Base-by-base conservation (phyloP, 2,113 vertebrate species). In the Balaeniceps rex region DNA sequence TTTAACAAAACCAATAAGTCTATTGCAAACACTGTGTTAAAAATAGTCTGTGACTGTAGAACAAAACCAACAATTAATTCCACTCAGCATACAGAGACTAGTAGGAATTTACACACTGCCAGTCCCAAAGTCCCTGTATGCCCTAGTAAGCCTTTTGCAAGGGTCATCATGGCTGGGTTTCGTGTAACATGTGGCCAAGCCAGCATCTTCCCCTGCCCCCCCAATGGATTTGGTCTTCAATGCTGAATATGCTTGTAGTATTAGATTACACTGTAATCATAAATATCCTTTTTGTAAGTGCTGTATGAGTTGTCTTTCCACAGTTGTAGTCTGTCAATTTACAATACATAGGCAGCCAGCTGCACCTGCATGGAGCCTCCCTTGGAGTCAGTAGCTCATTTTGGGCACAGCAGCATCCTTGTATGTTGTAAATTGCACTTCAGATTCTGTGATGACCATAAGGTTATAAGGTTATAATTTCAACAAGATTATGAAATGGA, bases 171-270 rank as follows among this genome's bases (percentile, higher is more conserved):
- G 52, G 11, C 40, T 44, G 31, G 22, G 7, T 44, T 76, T 83
- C 0, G 0, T 26, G 5, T 54, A 8, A 38, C 0, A 0, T 12
- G 15, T 4, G 14, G 44, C 54, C 14, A 44, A 28, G 19, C 18
- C 51, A 66, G 28, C 1, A 1, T n/a, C 40, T 64, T 80, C 44
- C 23, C 7, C 23, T 55, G 28, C 23, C 14, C 9, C 7, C 5
- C 4, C 0, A 2, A 29, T 44, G 25, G 75, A 5, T 72, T 84
- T 60, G 28, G 15, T 87, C 40, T 91, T 64, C 52, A n/a, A 0
- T 52, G 31, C 16, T 54, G 40, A 46, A n/a, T 49, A 28, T 26
- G 18, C 10, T 40, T 44, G 5, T 24, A 36, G 52, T 44, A 40
- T 83, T 64, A 42, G 34, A 49, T 85, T 36, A 24, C 10, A 28